Conservation (phyloP, 2,113 vertebrate genomes). For the Athene noctua region DNA sequence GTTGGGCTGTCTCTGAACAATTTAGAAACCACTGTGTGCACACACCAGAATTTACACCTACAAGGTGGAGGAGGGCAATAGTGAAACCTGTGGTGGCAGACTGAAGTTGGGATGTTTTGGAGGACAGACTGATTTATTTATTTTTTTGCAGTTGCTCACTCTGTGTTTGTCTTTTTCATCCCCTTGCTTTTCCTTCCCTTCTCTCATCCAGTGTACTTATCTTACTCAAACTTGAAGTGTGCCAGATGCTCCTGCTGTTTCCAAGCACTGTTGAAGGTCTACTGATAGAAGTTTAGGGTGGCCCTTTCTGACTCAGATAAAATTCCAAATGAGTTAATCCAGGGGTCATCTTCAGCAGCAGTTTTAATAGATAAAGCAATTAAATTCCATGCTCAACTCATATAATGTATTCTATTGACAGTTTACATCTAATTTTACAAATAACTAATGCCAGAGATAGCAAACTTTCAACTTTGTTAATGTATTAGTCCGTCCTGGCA, state of each 20-base stretch:
- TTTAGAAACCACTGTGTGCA: background rate
- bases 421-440: background rate
- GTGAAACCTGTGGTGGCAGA: background rate
- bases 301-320: background rate
- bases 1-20: background rate
- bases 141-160: background rate
- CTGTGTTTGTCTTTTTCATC: background rate
- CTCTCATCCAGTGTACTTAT: background rate
- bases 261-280: background rate
- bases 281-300: background rate
- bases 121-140: background rate
- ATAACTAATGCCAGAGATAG: background rate
- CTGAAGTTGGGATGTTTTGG: background rate
- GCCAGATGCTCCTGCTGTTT: background rate
- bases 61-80: background rate
- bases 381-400: background rate
- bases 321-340: background rate
- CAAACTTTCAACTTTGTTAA: background rate
- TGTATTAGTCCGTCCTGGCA: background rate
- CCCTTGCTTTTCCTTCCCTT: background rate
- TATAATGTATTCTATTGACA: background rate
- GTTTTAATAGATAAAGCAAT: background rate
- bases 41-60: background rate
- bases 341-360: background rate
- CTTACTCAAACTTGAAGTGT: background rate